These are phyloP conservation scores for Stenolophus ochropezus DNA, from an alignment of 2,888 invertebrate genomes.

Conservation along the genomic window DNA sequence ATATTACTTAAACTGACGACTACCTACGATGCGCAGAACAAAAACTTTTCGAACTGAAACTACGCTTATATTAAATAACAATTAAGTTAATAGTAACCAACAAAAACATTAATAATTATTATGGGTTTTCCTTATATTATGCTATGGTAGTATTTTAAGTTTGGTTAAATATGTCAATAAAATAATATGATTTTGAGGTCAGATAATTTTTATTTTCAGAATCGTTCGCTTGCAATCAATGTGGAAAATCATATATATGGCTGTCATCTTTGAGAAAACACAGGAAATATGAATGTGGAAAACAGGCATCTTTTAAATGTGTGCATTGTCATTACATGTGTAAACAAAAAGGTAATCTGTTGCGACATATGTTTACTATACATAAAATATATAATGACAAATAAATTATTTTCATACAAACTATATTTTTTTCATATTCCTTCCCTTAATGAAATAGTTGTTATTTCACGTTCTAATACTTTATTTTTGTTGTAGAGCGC, in stretches of 20 bases:
- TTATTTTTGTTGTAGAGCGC: background rate
- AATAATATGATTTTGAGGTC: background rate
- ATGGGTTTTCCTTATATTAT: no score
- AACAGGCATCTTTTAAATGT: constrained; percentile 77
- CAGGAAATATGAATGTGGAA: constrained; percentile 71
- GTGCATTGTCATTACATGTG: constrained; percentile 85
- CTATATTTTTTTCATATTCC: background rate
- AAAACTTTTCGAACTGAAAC: no score
- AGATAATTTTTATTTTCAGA: background rate
- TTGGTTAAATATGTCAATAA: background rate
- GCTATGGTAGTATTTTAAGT: no score
- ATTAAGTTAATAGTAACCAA: no score
- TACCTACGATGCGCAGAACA: no score
- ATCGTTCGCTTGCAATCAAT: constrained; percentile 19
- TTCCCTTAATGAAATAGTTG: background rate
- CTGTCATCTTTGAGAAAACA: constrained; percentile 67
- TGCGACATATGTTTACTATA: constrained; percentile 68
- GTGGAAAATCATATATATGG: constrained; percentile 43
- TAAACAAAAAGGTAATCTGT: constrained; percentile 74
- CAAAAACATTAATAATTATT: no score
- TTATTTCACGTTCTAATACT: background rate
- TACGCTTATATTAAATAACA: no score
- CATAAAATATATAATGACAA: constrained; percentile 17
- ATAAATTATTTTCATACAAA: background rate
- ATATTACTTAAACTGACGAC: no score